Conservation (phyloP, 2,888 invertebrate genomes). For the Synergus japonicus region DNA sequence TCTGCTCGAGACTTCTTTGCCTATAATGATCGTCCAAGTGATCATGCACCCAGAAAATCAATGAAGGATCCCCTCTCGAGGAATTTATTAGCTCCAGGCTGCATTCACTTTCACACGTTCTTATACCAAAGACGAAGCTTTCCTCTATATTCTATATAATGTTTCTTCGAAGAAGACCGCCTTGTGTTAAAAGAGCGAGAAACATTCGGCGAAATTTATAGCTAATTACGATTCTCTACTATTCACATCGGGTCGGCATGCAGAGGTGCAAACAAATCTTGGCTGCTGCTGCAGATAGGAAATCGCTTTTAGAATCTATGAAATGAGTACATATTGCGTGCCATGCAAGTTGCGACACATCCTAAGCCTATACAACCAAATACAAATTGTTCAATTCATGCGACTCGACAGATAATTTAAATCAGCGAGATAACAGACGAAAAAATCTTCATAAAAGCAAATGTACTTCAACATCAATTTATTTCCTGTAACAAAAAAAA, state of each 20-base stretch:
- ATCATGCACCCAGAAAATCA: slow-evolving; percentile 21
- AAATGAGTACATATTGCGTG: slow-evolving; percentile 33
- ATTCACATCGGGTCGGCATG: slow-evolving; percentile 22
- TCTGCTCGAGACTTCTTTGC: background rate
- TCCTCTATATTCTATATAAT: background rate
- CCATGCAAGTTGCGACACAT: slow-evolving; percentile 34
- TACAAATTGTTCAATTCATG: slow-evolving; percentile 34
- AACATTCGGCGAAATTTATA: slow-evolving; percentile 36
- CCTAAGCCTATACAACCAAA: slow-evolving; percentile 16
- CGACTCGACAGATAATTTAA: slow-evolving; percentile 36
- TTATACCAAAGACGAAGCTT: slow-evolving; percentile 5
- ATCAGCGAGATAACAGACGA: slow-evolving; percentile 17
- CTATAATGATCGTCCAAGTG: slow-evolving; percentile 6
- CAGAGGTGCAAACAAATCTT: slow-evolving; percentile 28
- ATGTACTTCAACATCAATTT: slow-evolving; percentile 24
- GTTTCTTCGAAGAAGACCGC: slow-evolving; percentile 8
- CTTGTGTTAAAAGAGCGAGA: slow-evolving; percentile 23
- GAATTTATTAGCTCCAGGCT: slow-evolving; percentile 14
- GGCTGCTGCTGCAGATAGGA: slow-evolving; percentile 9
- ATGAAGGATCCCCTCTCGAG: background rate
- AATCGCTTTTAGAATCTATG: slow-evolving; percentile 35
- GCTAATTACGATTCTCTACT: slow-evolving; percentile 29
- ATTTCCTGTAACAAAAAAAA: background rate
- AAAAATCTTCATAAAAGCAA: slow-evolving; percentile 30
- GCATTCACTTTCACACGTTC: slow-evolving; percentile 33